Evolutionary conservation across 1,140 invertebrate genomes (phyloP), one percentile per base, ranked within the genome.

Genomic region (Eufriesea mexicana): DNA sequence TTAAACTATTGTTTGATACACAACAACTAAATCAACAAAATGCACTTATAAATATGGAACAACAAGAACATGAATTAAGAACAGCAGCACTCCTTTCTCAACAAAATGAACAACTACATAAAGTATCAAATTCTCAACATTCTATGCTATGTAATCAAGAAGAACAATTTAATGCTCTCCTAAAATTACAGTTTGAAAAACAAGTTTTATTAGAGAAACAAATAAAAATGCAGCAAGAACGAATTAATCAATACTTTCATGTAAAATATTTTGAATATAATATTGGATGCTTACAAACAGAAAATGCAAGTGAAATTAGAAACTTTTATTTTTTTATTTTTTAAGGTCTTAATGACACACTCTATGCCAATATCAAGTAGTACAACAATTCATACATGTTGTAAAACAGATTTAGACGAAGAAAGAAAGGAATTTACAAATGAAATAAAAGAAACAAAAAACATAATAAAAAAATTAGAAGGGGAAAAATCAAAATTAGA

Each of bases 191-290:
- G 76, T 72, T 92, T 0, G 92, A 94, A 62, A 90, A 89, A 25
- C 93, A 94, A 77, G 64, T 82, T 67, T 72, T 91, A 20, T 79
- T 94, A 10, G 92, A 94, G 64, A 84, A 89, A 12, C 92, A 94
- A 87, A 89, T 94, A 79, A 93, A 92, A 85, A 84, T 90, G 61
- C 93, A 93, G 77, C 93, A 94, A 73, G 90, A 91, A 55, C 86
- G 90, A 7, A 92, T 93, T 62, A 84, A 93, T 84, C 89, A 85
- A 84, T 92, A 92, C 77, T 90, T 94, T 76, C 88, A 92, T 85
- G 91, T 93, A 71, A 84, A 74, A 72, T 71, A 70, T 86, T 35
- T 74, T 57, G 1, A 84, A 67, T 42, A 74, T 83, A 67, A 74
- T 66, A 68, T 47, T 49, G 23, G 59, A 76, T 71, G 35, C 59